phyloP scores from a whole-genome alignment of 2,797 vertebrate genomes.

The Hydrophis major region DNA sequence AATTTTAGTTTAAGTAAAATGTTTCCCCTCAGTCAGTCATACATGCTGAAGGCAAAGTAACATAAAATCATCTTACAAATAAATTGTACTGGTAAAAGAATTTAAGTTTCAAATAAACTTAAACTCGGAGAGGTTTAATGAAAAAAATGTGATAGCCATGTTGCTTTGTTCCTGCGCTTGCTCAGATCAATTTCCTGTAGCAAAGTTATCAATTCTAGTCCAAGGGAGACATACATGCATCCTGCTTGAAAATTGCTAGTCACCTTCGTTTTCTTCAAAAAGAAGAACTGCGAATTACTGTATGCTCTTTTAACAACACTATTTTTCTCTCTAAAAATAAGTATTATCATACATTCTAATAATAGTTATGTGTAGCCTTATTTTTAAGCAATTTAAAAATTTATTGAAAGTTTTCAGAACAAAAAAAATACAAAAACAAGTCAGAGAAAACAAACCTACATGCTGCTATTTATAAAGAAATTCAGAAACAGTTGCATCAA shows the following conservation, averaged over 20 bases:
- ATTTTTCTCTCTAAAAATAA: slow-evolving; percentile 39
- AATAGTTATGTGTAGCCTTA: slow-evolving; percentile 37
- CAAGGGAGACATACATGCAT: neutral
- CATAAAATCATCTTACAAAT: neutral
- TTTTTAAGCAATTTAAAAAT: slow-evolving; percentile 52
- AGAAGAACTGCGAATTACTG: neutral
- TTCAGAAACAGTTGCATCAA: slow-evolving; percentile 45
- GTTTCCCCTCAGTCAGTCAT: neutral
- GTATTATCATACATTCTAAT: slow-evolving; percentile 12
- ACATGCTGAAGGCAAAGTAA: neutral
- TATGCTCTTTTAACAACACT: slow-evolving; percentile 18
- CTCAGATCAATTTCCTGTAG: neutral
- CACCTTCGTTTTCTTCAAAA: neutral
- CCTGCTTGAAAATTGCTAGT: neutral
- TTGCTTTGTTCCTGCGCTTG: neutral
- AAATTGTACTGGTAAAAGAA: neutral
- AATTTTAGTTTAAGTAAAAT: neutral
- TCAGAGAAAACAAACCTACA: slow-evolving; percentile 43
- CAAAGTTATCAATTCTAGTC: slow-evolving; percentile 1
- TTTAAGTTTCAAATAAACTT: neutral
- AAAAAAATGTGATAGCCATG: neutral
- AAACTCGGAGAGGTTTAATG: neutral
- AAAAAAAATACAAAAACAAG: slow-evolving; percentile 48
- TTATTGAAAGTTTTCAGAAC: slow-evolving; percentile 55
- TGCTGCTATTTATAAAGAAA: slow-evolving; percentile 47